Evolutionary conservation across 2,888 invertebrate genomes (phyloP).

Genomic region (Epistrophe eligans): DNA sequence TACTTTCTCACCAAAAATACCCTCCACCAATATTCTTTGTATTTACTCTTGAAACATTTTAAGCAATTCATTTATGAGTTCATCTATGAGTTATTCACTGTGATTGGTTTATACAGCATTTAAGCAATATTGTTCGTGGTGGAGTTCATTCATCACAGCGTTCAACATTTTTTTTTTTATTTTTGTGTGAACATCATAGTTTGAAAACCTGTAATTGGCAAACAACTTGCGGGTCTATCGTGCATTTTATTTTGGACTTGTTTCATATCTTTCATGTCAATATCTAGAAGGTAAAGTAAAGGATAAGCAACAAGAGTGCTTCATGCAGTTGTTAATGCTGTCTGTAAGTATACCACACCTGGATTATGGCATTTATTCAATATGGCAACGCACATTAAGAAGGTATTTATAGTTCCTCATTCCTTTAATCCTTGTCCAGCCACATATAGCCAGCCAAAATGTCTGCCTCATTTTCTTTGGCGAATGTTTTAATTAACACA

Average conservation of each 20-base stretch:
- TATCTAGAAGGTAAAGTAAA: not conserved
- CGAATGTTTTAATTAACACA: constrained; percentile 58
- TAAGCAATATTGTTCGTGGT: too few species aligned
- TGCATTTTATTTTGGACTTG: not conserved
- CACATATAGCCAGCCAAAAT: constrained; percentile 15
- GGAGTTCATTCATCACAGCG: too few species aligned
- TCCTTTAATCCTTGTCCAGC: not conserved
- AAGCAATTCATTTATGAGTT: too few species aligned
- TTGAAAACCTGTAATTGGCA: too few species aligned
- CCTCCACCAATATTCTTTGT: too few species aligned
- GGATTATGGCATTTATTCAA: not conserved
- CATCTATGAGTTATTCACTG: too few species aligned
- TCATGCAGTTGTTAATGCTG: not conserved
- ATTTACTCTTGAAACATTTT: too few species aligned
- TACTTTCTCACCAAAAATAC: too few species aligned
- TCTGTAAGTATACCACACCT: constrained; percentile 7
- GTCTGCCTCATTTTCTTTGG: not conserved
- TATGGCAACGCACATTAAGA: not conserved
- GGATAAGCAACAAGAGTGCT: not conserved
- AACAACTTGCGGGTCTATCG: too few species aligned
- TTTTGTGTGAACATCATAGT: too few species aligned
- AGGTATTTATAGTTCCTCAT: not conserved
- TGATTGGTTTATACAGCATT: too few species aligned
- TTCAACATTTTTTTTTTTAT: too few species aligned
- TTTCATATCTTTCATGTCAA: not conserved